Conservation (phyloP, 2,888 invertebrate species). For the Nephrotoma appendiculata region DNA sequence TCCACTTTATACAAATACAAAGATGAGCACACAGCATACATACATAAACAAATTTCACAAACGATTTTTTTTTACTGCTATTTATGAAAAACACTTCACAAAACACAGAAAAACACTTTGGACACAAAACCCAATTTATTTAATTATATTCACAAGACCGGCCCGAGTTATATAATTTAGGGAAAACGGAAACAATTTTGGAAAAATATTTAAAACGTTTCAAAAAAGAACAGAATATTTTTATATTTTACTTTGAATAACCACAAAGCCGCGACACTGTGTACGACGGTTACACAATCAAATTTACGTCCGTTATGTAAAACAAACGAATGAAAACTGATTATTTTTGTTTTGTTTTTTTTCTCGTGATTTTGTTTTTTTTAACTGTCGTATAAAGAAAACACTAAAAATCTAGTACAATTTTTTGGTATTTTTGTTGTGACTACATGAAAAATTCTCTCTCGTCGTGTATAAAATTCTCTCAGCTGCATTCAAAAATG, state of each 20-base stretch:
- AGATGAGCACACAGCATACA: not conserved
- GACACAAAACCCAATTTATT: not conserved
- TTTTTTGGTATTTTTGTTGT: not conserved
- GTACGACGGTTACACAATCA: not conserved
- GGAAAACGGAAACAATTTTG: not conserved
- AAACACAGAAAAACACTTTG: not conserved
- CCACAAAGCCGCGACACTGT: not conserved
- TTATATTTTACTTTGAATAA: not conserved
- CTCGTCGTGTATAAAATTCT: not conserved
- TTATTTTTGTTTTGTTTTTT: not conserved
- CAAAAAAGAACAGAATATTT: not conserved
- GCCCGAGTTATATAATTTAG: not conserved
- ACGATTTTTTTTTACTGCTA: not conserved
- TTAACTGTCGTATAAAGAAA: not conserved
- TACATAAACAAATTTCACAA: not conserved
- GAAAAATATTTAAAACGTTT: not conserved
- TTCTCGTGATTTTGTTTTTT: not conserved
- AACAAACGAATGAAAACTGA: not conserved
- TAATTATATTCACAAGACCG: not conserved
- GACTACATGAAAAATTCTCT: not conserved
- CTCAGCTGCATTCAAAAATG: not conserved
- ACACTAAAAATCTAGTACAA: not conserved
- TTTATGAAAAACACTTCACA: not conserved
- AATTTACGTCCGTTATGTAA: not conserved
- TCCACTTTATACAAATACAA: not conserved